Evolutionary conservation across 2,888 invertebrate genomes (phyloP).

Genomic region (Dolichomitus sp.): DNA sequence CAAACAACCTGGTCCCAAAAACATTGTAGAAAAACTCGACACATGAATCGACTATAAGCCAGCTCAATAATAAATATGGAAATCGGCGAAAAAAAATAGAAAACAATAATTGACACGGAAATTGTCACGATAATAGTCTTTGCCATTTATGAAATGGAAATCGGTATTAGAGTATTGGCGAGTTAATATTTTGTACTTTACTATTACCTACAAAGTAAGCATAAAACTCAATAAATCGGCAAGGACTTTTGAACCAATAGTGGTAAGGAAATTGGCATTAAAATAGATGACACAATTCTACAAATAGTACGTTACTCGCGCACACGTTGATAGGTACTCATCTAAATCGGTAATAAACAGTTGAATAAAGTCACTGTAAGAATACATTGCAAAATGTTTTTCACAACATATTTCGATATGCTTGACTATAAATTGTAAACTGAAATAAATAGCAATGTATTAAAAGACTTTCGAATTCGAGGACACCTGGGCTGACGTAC

Average conservation of each 20-base stretch:
- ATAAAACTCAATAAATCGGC: not conserved
- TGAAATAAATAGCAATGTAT: constrained; percentile 66
- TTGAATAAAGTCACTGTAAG: not conserved
- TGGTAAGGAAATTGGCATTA: not conserved
- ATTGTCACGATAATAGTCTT: not conserved
- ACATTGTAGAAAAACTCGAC: not conserved
- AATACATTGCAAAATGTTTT: not conserved
- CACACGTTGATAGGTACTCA: not conserved
- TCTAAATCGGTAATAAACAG: not conserved
- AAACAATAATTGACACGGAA: not conserved
- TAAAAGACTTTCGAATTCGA: constrained; percentile 65
- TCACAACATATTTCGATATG: not conserved
- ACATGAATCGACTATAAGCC: not conserved
- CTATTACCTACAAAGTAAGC: not conserved
- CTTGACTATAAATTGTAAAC: constrained; percentile 37
- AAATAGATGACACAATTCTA: not conserved
- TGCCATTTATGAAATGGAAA: not conserved
- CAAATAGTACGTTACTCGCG: not conserved
- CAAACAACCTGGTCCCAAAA: not conserved
- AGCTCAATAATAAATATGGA: not conserved
- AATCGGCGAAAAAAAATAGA: not conserved
- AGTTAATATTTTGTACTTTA: not conserved
- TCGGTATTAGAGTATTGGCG: not conserved
- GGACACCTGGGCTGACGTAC: constrained; percentile 53
- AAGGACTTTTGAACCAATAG: not conserved